Evolutionary conservation across 2,113 vertebrate species (phyloP).

Genomic region (Cynoglossus semilaevis): DNA sequence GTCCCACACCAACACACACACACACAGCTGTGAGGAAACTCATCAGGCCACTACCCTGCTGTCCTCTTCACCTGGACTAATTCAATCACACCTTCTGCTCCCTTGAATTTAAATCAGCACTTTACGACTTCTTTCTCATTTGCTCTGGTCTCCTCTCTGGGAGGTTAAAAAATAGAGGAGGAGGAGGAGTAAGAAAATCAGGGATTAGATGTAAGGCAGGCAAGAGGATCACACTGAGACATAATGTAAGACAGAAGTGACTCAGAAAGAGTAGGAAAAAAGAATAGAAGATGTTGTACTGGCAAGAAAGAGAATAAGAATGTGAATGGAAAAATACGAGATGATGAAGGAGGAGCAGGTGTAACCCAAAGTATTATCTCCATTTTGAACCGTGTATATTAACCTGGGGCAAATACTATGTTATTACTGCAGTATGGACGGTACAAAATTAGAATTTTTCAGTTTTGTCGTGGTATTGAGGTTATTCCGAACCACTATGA

Average conservation of each 20-base stretch:
- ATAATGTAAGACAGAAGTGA: constrained; percentile 6
- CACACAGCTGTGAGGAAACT: constrained; percentile 17
- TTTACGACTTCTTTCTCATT: constrained; percentile 14
- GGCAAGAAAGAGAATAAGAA: too few relatives aligned
- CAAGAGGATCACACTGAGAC: constrained; percentile 4
- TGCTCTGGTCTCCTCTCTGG: constrained; percentile 16
- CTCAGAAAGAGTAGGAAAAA: constrained; percentile 14
- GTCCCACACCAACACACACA: neutral
- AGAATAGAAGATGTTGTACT: neutral
- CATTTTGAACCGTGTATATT: too few relatives aligned
- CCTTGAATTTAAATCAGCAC: constrained; percentile 37
- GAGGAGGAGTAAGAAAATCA: constrained; percentile 9
- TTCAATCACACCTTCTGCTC: constrained; percentile 38
- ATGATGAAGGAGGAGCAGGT: too few relatives aligned
- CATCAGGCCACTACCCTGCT: constrained; percentile 16
- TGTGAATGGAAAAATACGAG: too few relatives aligned
- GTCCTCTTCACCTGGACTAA: constrained; percentile 29
- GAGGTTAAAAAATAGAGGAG: constrained; percentile 6
- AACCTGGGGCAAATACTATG: too few relatives aligned
- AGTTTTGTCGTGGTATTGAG: too few relatives aligned
- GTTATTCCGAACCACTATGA: too few relatives aligned
- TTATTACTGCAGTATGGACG: too few relatives aligned
- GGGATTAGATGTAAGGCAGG: constrained; percentile 8
- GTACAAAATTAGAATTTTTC: too few relatives aligned
- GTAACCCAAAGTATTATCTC: too few relatives aligned